Evolutionary conservation across 2,113 vertebrate species (phyloP), one percentile per base, ranked within the genome.

Genomic region (Chloropsis cyanopogon): DNA sequence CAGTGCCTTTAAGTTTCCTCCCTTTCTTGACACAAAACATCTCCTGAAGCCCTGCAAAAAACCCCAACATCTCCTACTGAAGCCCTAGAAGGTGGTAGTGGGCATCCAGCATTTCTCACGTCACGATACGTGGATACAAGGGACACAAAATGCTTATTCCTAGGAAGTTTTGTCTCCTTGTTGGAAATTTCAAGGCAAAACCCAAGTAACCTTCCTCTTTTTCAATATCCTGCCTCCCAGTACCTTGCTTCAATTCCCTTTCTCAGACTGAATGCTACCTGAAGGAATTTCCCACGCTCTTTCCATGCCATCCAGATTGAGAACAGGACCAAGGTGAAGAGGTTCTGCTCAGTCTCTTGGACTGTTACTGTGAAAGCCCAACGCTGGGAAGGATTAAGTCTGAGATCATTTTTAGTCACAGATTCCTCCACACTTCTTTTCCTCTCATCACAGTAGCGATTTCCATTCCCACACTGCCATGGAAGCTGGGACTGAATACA

Each of bases 111-210:
- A 0, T 59, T 47, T 75, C 26, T 52, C 18, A 41, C 35, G 41
- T 33, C 29, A 41, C 13, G 11, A 22, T 2, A 35, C 0, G 0
- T 5, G 37, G n/a, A 37, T 50, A 33, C 26, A n/a, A 25, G 3
- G 14, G 23, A 69, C 3, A 13, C 16, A 76, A 72, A 89, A 49
- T 6, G 9, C 15, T 6, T 3, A 41, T 71, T 88, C 33, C 42
- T 37, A 20, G 24, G 29, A 79, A 35, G 10, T 73, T 73, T 71
- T 64, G 23, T 75, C 28, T 31, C 22, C 26, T 39, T 21, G 5
- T 47, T 61, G 53, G 22, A 84, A 75, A 75, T 35, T 28, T 76
- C 24, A 44, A 1, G 4, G 22, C 2, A 3, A 79, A 77, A 63
- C 23, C 23, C 46, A 52, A 46, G 10, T 33, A 78, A n/a, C 47